A percentile compares a stretch with the other conserved stretches of the same genome.
Conservation (phyloP, 2,797 vertebrate species). For the Octomys mimax region DNA sequence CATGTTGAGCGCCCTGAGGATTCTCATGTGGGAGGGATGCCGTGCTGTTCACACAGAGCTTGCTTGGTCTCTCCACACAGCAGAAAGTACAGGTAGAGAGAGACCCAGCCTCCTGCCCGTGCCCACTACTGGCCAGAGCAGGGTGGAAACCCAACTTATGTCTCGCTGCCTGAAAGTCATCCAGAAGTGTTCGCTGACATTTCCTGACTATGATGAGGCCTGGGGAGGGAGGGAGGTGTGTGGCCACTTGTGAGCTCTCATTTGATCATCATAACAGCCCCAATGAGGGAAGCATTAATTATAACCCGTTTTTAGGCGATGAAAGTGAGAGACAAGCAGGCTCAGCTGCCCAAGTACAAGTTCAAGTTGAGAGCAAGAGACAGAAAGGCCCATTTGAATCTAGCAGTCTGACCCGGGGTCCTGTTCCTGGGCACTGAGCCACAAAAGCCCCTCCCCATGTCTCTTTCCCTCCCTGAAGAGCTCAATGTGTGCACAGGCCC, state of each 20-base stretch:
- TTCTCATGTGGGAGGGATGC: not conserved
- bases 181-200: not conserved
- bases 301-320: not conserved
- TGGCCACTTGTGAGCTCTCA: not conserved
- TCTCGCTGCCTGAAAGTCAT: not conserved
- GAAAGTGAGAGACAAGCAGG: not conserved
- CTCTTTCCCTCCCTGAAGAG: not conserved
- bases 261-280: not conserved
- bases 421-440: not conserved
- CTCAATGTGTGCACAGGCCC: not conserved
- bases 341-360: not conserved
- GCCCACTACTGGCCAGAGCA: not conserved
- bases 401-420: not conserved
- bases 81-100: not conserved
- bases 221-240: not conserved
- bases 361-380: not conserved
- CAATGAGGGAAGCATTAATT: not conserved
- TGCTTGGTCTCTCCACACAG: not conserved
- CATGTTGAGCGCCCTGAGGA: rapidly evolving
- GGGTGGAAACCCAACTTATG: not conserved
- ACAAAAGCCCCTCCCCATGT: too few relatives aligned
- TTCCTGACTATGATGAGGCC: not conserved
- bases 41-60: not conserved
- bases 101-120: not conserved
- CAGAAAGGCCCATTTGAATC: too few relatives aligned